Percentiles rank a stretch among this genome's conserved stretches.
Evolutionary conservation across 2,888 invertebrate genomes (phyloP).

Genomic region (Platerodrilus igneus): DNA sequence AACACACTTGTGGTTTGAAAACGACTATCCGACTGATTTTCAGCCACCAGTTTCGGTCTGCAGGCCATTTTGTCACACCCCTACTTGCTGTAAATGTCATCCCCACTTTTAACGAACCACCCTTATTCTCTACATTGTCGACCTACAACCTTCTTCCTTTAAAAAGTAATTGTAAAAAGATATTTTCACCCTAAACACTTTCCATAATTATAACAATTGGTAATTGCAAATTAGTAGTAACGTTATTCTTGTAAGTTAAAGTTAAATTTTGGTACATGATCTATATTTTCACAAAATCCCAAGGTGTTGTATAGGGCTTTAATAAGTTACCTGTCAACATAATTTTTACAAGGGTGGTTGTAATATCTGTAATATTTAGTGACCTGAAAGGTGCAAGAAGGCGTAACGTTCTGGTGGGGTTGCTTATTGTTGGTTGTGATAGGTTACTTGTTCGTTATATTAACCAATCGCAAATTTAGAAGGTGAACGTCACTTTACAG

Average conservation of each 20-base stretch:
- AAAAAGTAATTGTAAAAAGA: slow-evolving; percentile 19
- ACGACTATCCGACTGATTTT: slow-evolving; percentile 48
- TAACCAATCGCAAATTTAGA: slow-evolving; percentile 36
- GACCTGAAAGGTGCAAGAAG: slow-evolving; percentile 47
- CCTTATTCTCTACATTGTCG: slow-evolving; percentile 28
- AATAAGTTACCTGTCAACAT: slow-evolving; percentile 27
- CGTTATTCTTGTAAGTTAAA: no score
- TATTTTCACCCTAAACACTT: not conserved
- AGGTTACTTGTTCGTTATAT: slow-evolving; percentile 35
- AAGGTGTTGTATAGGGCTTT: no score
- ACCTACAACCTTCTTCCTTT: no score
- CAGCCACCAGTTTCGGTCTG: slow-evolving; percentile 46
- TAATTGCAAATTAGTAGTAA: no score
- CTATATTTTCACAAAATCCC: no score
- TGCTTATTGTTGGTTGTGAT: slow-evolving; percentile 14
- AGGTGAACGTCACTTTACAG: slow-evolving; percentile 43
- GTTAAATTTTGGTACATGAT: no score
- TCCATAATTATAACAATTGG: no score
- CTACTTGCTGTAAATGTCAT: slow-evolving; percentile 43
- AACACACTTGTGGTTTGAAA: slow-evolving; percentile 30
- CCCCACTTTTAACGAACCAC: slow-evolving; percentile 39
- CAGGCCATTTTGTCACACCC: slow-evolving; percentile 61
- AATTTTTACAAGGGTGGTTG: slow-evolving; percentile 32
- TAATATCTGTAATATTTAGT: slow-evolving; percentile 45
- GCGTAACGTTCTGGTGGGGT: slow-evolving; percentile 45